These are phyloP conservation scores for Chrysolophus pictus DNA, from an alignment of 2,797 vertebrate genomes.

Conservation along the genomic window DNA sequence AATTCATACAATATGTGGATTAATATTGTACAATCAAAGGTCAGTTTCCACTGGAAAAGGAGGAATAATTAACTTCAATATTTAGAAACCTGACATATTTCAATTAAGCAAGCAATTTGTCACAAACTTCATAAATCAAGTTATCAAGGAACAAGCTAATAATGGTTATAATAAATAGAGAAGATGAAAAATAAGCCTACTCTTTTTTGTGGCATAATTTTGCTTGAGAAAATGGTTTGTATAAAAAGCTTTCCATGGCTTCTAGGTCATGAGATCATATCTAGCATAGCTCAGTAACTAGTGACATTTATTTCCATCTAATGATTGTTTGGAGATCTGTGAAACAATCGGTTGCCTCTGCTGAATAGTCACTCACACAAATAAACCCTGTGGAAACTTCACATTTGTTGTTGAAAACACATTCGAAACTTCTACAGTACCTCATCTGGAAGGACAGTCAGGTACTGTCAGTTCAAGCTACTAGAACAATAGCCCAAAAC, in stretches of 20 bases:
- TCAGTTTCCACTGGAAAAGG: constrained; percentile 68
- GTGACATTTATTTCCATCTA: not conserved
- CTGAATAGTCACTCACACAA: not conserved
- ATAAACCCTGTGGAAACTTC: not conserved
- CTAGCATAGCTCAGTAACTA: not conserved
- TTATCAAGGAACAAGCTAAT: constrained; percentile 27
- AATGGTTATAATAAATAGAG: constrained; percentile 39
- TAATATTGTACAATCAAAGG: constrained; percentile 75
- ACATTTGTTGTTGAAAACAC: not conserved
- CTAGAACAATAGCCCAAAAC: not conserved
- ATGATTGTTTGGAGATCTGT: not conserved
- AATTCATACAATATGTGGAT: constrained; percentile 73
- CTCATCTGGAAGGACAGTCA: not conserved
- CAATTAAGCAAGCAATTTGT: constrained; percentile 68
- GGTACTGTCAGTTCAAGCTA: not conserved
- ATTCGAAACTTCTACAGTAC: not conserved
- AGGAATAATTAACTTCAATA: constrained; percentile 69
- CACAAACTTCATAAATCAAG: constrained; percentile 58
- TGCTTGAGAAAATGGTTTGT: constrained; percentile 4
- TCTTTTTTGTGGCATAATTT: not conserved
- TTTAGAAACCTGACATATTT: constrained; percentile 62
- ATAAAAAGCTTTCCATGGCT: not conserved
- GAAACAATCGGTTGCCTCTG: not conserved
- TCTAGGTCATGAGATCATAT: not conserved
- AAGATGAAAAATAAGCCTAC: constrained; percentile 30